Conservation (phyloP, 2,113 vertebrate genomes). For the Recurvirostra avosetta region DNA sequence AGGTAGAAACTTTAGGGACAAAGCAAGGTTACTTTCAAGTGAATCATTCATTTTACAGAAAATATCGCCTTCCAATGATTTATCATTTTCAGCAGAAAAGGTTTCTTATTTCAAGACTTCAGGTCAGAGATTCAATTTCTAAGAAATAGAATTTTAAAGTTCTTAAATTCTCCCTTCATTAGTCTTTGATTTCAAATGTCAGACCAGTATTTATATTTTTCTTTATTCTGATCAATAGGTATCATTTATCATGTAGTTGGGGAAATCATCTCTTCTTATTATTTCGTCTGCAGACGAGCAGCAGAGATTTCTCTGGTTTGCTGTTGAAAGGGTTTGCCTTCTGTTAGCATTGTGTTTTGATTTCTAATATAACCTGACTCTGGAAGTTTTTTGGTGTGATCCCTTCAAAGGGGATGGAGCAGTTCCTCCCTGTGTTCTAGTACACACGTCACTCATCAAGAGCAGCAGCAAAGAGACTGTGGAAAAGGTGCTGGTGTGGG, state of each 20-base stretch:
- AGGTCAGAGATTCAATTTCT: background rate
- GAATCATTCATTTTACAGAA: background rate
- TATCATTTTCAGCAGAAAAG: background rate
- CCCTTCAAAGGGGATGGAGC: background rate
- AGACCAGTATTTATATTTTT: background rate
- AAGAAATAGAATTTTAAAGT: background rate
- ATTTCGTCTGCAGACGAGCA: background rate
- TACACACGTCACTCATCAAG: fast-evolving
- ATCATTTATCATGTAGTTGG: background rate
- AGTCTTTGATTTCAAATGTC: background rate
- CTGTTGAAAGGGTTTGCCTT: background rate
- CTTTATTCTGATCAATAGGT: background rate
- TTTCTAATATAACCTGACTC: background rate
- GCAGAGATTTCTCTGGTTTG: background rate
- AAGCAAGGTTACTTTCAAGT: background rate
- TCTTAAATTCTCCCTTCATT: background rate
- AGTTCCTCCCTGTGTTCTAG: background rate
- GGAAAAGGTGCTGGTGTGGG: background rate
- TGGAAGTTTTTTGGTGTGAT: background rate
- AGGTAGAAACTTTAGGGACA: background rate
- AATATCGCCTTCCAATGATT: background rate
- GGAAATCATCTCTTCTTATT: background rate
- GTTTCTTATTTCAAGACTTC: background rate
- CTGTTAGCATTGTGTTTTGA: background rate
- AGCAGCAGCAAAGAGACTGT: background rate